Evolutionary conservation across 2,797 vertebrate genomes (phyloP).

Genomic region (Lindbergichthys nudifrons): DNA sequence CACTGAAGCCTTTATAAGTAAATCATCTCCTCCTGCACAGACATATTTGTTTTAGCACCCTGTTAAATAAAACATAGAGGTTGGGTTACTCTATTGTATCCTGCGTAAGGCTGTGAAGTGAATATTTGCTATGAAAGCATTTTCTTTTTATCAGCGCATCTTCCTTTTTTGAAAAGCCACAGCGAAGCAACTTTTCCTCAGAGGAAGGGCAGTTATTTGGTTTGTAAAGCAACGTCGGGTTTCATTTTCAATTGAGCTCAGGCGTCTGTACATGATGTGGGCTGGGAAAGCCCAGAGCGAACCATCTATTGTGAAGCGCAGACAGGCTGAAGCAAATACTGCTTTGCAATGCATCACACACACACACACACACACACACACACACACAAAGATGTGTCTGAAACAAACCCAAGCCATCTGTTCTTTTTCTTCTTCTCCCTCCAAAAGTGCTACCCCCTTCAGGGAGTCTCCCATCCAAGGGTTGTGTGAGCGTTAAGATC

Average conservation of each 20-base stretch:
- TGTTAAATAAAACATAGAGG: slow-evolving; percentile 64
- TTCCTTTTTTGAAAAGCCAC: slow-evolving; percentile 28
- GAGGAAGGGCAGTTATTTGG: slow-evolving; percentile 60
- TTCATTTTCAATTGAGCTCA: slow-evolving; percentile 63
- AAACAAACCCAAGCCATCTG: slow-evolving; percentile 49
- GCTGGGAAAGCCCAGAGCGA: slow-evolving; percentile 51
- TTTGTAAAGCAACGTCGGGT: slow-evolving; percentile 61
- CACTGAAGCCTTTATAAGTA: slow-evolving; percentile 30
- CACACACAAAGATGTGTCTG: slow-evolving; percentile 23
- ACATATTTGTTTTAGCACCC: slow-evolving; percentile 41
- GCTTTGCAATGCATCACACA: slow-evolving; percentile 62
- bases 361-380: neutral
- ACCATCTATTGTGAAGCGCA: slow-evolving; percentile 62
- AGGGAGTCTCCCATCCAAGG: slow-evolving; percentile 28
- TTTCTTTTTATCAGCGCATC: slow-evolving; percentile 46
- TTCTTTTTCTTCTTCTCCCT: slow-evolving; percentile 21
- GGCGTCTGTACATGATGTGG: slow-evolving; percentile 44
- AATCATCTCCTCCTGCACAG: slow-evolving; percentile 28
- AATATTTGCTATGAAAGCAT: slow-evolving; percentile 63
- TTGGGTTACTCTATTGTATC: slow-evolving; percentile 24
- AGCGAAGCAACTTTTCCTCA: slow-evolving; percentile 58
- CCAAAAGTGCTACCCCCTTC: slow-evolving; percentile 43
- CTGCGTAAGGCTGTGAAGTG: slow-evolving; percentile 13
- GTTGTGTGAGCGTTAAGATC: slow-evolving; percentile 32
- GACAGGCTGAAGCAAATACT: slow-evolving; percentile 72